These are phyloP conservation scores for Pyralis farinalis DNA, from an alignment of 2,888 invertebrate genomes.

Conservation along the genomic window DNA sequence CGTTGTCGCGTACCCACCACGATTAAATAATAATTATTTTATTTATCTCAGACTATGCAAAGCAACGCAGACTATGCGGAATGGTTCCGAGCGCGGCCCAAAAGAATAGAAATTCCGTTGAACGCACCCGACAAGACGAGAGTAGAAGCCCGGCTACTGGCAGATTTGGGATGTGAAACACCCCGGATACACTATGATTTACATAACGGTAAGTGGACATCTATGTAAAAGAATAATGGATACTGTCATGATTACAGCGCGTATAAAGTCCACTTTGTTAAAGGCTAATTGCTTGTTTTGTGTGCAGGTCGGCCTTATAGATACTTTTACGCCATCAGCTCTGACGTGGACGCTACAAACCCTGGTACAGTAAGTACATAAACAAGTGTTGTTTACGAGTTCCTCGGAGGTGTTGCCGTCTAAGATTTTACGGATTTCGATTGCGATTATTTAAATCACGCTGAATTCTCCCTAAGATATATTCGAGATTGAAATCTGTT, in stretches of 20 bases:
- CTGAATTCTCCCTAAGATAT: too few species aligned
- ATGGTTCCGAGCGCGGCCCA: conserved; percentile 89
- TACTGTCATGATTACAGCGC: too few species aligned
- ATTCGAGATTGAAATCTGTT: too few species aligned
- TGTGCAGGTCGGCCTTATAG: conserved; percentile 85
- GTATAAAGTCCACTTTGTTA: too few species aligned
- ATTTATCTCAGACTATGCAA: conserved; percentile 85
- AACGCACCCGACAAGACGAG: conserved; percentile 66
- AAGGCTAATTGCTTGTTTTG: conserved; percentile 9
- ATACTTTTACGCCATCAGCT: conserved; percentile 94
- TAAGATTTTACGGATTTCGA: conserved; percentile 94
- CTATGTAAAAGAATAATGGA: not conserved
- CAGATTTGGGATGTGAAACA: conserved; percentile 91
- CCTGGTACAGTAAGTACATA: conserved; percentile 85
- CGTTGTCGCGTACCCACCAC: too few species aligned
- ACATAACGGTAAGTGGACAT: conserved; percentile 54
- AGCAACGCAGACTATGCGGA: conserved; percentile 90
- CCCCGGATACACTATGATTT: conserved; percentile 90
- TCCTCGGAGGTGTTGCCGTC: conserved; percentile 86
- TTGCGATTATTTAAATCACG: too few species aligned
- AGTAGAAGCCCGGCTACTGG: conserved; percentile 83
- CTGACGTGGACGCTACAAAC: conserved; percentile 86
- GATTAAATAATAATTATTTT: too few species aligned
- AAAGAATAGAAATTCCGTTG: conserved; percentile 88
- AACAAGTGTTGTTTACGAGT: conserved; percentile 27